phyloP scores from a whole-genome alignment of 2,797 vertebrate species.

The Sebastes steindachneri region DNA sequence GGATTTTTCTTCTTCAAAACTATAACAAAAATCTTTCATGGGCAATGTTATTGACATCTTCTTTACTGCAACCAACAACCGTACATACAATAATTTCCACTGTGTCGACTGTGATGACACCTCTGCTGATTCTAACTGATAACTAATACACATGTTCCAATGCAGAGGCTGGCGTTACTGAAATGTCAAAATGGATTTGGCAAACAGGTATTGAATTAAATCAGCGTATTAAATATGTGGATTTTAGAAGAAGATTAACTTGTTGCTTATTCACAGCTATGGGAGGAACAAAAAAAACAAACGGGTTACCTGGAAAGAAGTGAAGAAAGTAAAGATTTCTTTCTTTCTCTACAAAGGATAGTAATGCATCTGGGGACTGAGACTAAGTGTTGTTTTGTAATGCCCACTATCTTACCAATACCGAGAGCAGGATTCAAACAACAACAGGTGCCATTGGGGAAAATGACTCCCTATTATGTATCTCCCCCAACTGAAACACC shows the following conservation, averaged over 20 bases:
- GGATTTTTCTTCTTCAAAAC: background rate
- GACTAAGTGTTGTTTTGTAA: constrained; percentile 38
- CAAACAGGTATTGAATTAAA: background rate
- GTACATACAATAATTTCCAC: background rate
- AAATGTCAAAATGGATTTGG: constrained; percentile 14
- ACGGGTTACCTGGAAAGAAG: background rate
- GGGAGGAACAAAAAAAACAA: background rate
- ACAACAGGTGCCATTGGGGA: constrained; percentile 27
- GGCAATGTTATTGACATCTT: background rate
- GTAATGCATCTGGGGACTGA: constrained; percentile 4
- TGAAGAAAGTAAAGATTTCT: background rate
- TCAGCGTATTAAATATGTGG: background rate
- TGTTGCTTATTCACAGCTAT: constrained; percentile 1
- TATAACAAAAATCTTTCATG: background rate
- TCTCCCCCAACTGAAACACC: constrained; percentile 17
- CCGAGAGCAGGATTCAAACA: constrained; percentile 17
- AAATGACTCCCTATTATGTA: constrained; percentile 56
- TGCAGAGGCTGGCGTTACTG: background rate
- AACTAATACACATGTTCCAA: background rate
- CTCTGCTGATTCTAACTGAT: background rate
- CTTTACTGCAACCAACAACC: background rate
- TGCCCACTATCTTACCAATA: constrained; percentile 35
- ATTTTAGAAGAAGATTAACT: constrained; percentile 19
- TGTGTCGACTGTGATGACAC: background rate
- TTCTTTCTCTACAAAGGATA: constrained; percentile 1